Conservation (phyloP, 2,797 vertebrate species). For the Artibeus lituratus region DNA sequence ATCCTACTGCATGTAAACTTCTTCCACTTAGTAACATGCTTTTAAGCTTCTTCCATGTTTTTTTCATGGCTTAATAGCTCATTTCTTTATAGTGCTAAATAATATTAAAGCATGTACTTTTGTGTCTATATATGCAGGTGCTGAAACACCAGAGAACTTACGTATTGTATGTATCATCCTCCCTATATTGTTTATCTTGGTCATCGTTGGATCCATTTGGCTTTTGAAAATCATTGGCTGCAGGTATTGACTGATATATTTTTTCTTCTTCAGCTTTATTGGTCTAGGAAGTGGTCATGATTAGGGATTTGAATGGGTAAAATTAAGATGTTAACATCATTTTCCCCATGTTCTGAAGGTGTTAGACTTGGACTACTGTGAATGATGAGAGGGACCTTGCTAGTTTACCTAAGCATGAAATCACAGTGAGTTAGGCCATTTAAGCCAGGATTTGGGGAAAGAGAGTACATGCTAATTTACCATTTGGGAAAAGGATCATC, state of each 20-base stretch:
- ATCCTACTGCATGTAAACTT: neutral
- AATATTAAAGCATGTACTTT: neutral
- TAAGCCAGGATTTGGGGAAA: neutral
- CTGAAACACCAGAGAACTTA: fast-evolving
- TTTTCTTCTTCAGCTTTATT: neutral
- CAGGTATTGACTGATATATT: conserved; percentile 63
- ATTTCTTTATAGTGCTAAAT: neutral
- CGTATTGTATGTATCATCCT: neutral
- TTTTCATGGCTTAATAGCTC: neutral
- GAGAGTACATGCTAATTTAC: neutral
- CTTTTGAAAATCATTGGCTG: conserved; percentile 21
- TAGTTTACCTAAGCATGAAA: neutral
- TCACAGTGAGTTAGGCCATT: neutral
- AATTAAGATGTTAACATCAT: neutral
- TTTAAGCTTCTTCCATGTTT: neutral
- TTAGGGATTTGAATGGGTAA: neutral
- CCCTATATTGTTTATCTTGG: neutral
- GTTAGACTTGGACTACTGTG: neutral
- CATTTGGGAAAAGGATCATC: neutral
- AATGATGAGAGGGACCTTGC: neutral
- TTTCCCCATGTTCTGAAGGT: neutral
- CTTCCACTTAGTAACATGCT: neutral
- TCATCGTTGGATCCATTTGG: conserved; percentile 21
- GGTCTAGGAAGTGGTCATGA: neutral
- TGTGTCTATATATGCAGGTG: conserved; percentile 58